These are phyloP conservation scores for Rotaria socialis DNA, from an alignment of 2,888 invertebrate genomes.

Conservation along the genomic window DNA sequence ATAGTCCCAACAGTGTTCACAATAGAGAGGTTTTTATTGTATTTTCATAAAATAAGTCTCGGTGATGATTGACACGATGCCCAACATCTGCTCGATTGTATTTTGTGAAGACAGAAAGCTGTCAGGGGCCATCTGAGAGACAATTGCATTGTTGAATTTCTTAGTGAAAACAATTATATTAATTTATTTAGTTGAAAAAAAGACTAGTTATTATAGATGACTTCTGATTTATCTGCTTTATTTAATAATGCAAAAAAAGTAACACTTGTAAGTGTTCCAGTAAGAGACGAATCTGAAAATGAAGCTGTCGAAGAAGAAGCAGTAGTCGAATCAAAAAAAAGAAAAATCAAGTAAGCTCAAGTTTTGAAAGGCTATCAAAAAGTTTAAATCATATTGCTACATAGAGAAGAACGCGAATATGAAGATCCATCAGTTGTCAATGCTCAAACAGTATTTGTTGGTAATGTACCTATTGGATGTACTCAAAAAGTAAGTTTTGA, in stretches of 20 bases:
- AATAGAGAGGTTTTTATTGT: too few relatives aligned
- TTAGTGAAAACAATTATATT: too few relatives aligned
- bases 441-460: conserved; percentile 44
- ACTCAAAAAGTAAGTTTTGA: conserved; percentile 39
- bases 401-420: neutral
- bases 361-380: neutral
- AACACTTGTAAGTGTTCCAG: conserved; percentile 1
- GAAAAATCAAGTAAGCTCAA: neutral
- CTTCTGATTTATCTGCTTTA: neutral
- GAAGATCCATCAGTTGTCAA: conserved; percentile 25
- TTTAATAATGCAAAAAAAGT: conserved; percentile 19
- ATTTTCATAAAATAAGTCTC: neutral
- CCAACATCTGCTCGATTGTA: neutral
- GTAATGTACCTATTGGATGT: conserved; percentile 38
- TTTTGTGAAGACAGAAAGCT: conserved; percentile 2
- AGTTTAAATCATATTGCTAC: neutral
- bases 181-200: too few relatives aligned
- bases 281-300: conserved; percentile 32
- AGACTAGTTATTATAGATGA: neutral
- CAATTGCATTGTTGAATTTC: neutral
- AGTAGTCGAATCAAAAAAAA: neutral
- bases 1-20: too few relatives aligned
- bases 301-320: neutral
- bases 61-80: conserved; percentile 15
- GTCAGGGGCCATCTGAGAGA: conserved; percentile 34